Conservation (phyloP, 2,888 invertebrate genomes). For the Athalia circularis region DNA sequence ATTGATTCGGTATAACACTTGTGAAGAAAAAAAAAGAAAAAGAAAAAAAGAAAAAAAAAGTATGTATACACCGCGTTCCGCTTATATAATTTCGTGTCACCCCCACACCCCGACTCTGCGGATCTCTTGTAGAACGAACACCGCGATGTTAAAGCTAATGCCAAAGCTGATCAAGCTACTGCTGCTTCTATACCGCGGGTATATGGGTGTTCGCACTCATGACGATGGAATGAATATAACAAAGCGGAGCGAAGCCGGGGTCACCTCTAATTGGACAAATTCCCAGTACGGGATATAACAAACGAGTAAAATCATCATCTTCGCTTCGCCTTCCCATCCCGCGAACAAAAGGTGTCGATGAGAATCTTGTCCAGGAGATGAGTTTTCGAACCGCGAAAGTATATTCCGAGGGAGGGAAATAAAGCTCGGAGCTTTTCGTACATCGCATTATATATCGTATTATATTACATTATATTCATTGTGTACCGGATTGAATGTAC, state of each 20-base stretch:
- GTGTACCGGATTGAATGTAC: too few relatives aligned
- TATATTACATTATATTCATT: too few relatives aligned
- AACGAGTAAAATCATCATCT: slow-evolving; percentile 25
- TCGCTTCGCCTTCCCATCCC: not conserved
- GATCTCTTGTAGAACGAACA: not conserved
- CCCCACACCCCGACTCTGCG: not conserved
- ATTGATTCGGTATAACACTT: slow-evolving; percentile 8
- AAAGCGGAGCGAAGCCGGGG: slow-evolving; percentile 41
- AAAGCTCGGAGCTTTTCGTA: not conserved
- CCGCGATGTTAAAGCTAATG: not conserved
- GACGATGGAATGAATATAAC: slow-evolving; percentile 29
- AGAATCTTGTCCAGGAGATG: slow-evolving; percentile 14
- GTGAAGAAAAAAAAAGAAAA: not conserved
- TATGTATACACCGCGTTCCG: not conserved
- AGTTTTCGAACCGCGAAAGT: not conserved
- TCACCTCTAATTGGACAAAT: slow-evolving; percentile 44
- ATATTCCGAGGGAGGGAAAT: not conserved
- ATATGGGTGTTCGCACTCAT: slow-evolving; percentile 41
- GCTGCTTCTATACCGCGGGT: not conserved
- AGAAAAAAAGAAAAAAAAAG: not conserved
- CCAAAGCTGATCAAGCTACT: too few relatives aligned
- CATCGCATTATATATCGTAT: not conserved
- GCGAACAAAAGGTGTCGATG: slow-evolving; percentile 37
- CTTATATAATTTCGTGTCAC: not conserved
- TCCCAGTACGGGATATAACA: slow-evolving; percentile 26